Evolutionary conservation across 2,113 vertebrate species (phyloP).

Genomic region (Danio rerio): DNA sequence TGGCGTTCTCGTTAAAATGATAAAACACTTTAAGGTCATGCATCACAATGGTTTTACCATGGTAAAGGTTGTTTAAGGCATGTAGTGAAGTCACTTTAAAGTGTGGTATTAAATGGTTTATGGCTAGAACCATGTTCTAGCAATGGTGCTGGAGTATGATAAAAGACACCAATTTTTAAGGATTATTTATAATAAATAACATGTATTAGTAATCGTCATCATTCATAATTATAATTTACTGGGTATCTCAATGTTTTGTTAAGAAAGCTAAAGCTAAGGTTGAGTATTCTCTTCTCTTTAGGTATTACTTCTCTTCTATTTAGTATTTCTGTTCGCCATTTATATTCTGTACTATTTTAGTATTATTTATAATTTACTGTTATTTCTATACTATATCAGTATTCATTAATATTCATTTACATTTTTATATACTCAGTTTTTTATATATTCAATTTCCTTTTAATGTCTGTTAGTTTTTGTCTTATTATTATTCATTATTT

Average conservation of each 20-base stretch:
- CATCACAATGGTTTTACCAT: background rate
- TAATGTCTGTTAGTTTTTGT: background rate
- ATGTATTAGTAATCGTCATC: background rate
- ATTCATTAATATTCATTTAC: background rate
- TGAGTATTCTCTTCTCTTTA: background rate
- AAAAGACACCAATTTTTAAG: background rate
- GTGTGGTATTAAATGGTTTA: background rate
- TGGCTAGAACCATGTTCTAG: background rate
- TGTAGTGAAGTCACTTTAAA: background rate
- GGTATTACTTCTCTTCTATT: too few relatives aligned
- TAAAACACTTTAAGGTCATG: background rate
- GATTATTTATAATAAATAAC: background rate
- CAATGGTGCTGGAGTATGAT: background rate
- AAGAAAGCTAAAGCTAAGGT: background rate
- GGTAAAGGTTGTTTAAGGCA: background rate
- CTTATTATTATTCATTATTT: too few relatives aligned
- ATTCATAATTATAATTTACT: background rate
- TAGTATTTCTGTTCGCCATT: too few relatives aligned
- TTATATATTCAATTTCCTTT: background rate
- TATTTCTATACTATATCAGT: background rate
- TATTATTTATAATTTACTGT: too few relatives aligned
- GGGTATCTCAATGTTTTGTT: background rate
- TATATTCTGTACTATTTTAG: background rate
- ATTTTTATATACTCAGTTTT: background rate
- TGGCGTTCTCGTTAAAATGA: background rate